Evolutionary conservation across 2,888 invertebrate genomes (phyloP), one percentile per base, ranked within the genome.

Genomic region (Zeuzera pyrina): DNA sequence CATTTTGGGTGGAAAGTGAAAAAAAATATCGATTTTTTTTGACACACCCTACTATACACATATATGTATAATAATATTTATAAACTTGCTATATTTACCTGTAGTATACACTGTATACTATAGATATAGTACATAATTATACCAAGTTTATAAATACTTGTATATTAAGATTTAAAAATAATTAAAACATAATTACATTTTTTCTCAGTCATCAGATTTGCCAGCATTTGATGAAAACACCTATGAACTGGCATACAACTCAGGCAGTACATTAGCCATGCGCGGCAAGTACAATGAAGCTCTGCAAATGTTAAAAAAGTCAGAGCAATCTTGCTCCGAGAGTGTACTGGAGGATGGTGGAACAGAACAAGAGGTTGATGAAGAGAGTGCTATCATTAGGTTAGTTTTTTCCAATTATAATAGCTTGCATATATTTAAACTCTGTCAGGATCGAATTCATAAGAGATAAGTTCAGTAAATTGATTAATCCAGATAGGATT

Each of bases 241-340:
- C 0, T 98, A 97, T 65, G 98, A 99, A 68, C 81, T 97, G 39
- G 88, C 91, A 14, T 99, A 96, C 70, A 99, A 99, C 59, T 88
- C 90, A 21, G 95, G 97, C 3, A 97, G 97, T 53, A 86, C 88
- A 12, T 74, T 93, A 12, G 89, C 95, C 22, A 90, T 91, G 43
- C 84, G 88, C 12, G 91, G 90, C 24, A 85, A 88, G 34, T 89
- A 87, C 55, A 60, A 64, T 1, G 94, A 94, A 47, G 97, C 98
- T 0, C 88, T 95, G 48, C 89, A 89, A 16, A 91, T 93, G 51
- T 72, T 99, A 26, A 89, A 90, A 47, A 83, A 87, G 33, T 93
- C 97, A 5, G 97, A 97, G 63, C 92, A 90, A 43, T 71, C 93
- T 16, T 97, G 97, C 52, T 85, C 91, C 0, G 93, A 94, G 55